Percentiles rank a stretch among this genome's conserved stretches.
Evolutionary conservation across 2,113 vertebrate species (phyloP).

Genomic region (Ceyx margarethae): DNA sequence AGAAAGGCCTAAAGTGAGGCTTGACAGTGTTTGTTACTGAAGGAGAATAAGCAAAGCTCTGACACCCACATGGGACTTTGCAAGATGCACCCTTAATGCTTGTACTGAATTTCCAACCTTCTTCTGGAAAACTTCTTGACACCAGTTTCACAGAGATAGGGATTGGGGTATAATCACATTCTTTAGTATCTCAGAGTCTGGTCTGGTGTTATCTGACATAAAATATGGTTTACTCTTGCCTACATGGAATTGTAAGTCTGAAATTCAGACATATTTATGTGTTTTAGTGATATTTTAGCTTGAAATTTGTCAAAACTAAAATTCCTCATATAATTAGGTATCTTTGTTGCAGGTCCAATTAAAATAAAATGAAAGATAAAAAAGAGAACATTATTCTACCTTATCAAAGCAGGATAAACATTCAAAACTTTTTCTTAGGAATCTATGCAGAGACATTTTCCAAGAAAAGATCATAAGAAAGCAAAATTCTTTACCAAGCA

Average conservation of each 20-base stretch:
- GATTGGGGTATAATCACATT: background rate
- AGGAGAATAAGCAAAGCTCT: background rate
- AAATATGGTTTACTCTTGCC: background rate
- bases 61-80: background rate
- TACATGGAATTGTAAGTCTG: background rate
- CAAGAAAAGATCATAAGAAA: constrained; percentile 33
- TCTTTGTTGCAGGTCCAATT: constrained; percentile 47
- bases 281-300: background rate
- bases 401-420: constrained; percentile 55
- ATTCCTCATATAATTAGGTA: background rate
- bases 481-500: background rate
- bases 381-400: constrained; percentile 30
- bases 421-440: constrained; percentile 14
- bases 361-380: constrained; percentile 58
- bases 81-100: background rate
- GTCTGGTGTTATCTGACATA: background rate
- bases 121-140: background rate
- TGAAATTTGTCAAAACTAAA: constrained; percentile 34
- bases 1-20: background rate
- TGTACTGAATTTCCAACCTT: background rate
- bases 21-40: background rate
- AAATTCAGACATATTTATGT: constrained; percentile 35
- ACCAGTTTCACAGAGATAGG: background rate
- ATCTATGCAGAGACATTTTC: background rate
- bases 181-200: background rate